Base-by-base conservation (phyloP, 2,888 invertebrate species). In the Drosophila nr. medialis region DNA sequence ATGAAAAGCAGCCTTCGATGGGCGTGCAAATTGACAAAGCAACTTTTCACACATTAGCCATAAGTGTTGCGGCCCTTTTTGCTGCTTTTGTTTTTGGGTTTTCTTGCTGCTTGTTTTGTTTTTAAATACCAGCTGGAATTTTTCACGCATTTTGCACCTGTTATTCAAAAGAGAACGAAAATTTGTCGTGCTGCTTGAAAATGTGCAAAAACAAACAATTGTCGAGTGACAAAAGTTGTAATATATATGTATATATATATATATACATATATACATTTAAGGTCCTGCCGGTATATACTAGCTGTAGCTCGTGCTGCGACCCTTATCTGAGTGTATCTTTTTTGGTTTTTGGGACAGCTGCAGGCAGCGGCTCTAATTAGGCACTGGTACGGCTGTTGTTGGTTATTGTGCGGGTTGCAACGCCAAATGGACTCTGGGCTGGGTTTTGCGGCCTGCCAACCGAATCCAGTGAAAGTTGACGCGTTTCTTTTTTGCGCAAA, bases 1-100 rank as follows among this genome's bases (percentile, higher is more conserved):
- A 91, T 86, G 90, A 90, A 91, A 61, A 29, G 40, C 21, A 34
- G 60, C 48, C 64, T 32, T 30, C 60, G 64, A 68, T 70, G 72
- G 87, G 90, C 87, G 91, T 83, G 78, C 53, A 85, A 88, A 79
- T 83, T 77, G 80, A 91, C 90, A 88, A 90, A 78, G 69, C 77
- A 86, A 92, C 81, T 90, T 91, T 91, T 92, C 91, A 90, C 92
- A 92, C 90, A 86, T 90, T 86, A 87, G 83, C 60, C 75, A 73
- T 83, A 80, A 88, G 80, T 78, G 89, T 53, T 62, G 15, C 45
- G 60, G 51, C 45, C 63, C 55, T 60, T 64, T 55, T 40, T 21
- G 18, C 6, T n/a, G 3, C n/a, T n/a, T 48, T 40, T 69, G 15
- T 38, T 21, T 55, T 48, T 29, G 38, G 5, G 18, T 13, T n/a